Evolutionary conservation across 2,888 invertebrate species (phyloP).

Genomic region (Chrysomela aeneicollis): DNA sequence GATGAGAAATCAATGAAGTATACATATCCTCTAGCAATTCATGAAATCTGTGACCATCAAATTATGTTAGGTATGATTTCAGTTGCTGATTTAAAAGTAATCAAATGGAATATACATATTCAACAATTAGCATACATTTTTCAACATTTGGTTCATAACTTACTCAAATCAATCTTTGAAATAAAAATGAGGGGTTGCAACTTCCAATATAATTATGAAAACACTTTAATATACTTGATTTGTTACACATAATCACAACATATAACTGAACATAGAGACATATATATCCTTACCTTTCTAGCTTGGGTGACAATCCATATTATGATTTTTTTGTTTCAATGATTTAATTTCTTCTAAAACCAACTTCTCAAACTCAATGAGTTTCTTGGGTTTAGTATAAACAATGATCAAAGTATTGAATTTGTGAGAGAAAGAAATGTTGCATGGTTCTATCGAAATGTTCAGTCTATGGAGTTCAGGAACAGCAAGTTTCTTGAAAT

Average conservation of each 20-base stretch:
- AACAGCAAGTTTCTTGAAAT: slow-evolving; percentile 75
- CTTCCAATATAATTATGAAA: no score
- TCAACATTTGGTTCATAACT: no score
- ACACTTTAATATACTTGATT: neutral
- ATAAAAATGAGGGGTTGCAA: no score
- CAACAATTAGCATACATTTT: no score
- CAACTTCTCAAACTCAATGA: slow-evolving; percentile 75
- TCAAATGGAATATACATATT: no score
- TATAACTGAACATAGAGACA: no score
- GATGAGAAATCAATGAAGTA: no score
- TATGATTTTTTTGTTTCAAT: slow-evolving; percentile 51
- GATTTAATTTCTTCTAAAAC: slow-evolving; percentile 57
- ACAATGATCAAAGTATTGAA: slow-evolving; percentile 80
- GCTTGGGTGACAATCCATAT: slow-evolving; percentile 58
- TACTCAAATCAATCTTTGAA: no score
- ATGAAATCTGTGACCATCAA: no score
- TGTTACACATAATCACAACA: neutral
- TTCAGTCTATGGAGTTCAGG: slow-evolving; percentile 76
- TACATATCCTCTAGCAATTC: no score
- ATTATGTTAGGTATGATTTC: no score
- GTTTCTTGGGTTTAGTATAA: slow-evolving; percentile 78
- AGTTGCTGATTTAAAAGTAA: no score
- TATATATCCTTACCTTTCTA: slow-evolving; percentile 39
- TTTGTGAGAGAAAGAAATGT: slow-evolving; percentile 73
- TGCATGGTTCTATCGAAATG: slow-evolving; percentile 68